These are phyloP conservation scores for Bimastos eiseni DNA, from an alignment of 2,888 invertebrate species.

Conservation along the genomic window DNA sequence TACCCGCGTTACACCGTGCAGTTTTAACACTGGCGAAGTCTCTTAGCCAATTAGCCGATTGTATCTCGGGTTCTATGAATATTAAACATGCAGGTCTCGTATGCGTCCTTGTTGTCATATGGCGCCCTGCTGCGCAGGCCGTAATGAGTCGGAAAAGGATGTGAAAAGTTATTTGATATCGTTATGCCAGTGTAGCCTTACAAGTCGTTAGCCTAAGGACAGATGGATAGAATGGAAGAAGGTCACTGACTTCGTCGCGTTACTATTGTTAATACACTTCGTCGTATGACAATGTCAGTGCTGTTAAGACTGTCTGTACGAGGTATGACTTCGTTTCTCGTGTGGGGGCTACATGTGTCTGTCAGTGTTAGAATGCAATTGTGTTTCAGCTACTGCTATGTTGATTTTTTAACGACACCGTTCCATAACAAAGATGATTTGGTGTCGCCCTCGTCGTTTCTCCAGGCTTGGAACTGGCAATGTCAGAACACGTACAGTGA, in stretches of 20 bases:
- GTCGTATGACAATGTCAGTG: background rate
- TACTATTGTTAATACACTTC: background rate
- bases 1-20: background rate
- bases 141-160: background rate
- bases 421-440: no score
- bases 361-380: no score
- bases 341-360: background rate
- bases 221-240: background rate
- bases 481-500: no score
- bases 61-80: background rate
- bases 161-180: background rate
- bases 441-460: no score
- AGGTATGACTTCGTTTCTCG: background rate
- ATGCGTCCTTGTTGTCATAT: background rate
- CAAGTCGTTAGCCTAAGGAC: background rate
- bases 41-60: background rate
- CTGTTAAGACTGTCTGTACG: background rate
- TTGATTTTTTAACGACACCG: no score
- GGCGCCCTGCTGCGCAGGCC: background rate
- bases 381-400: no score
- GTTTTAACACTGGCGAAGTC: background rate
- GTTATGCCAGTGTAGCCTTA: background rate
- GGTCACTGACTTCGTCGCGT: background rate
- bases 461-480: no score
- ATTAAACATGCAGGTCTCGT: background rate